Base-by-base conservation (phyloP, 1,140 invertebrate species). In the Propsilocerus akamusi region DNA sequence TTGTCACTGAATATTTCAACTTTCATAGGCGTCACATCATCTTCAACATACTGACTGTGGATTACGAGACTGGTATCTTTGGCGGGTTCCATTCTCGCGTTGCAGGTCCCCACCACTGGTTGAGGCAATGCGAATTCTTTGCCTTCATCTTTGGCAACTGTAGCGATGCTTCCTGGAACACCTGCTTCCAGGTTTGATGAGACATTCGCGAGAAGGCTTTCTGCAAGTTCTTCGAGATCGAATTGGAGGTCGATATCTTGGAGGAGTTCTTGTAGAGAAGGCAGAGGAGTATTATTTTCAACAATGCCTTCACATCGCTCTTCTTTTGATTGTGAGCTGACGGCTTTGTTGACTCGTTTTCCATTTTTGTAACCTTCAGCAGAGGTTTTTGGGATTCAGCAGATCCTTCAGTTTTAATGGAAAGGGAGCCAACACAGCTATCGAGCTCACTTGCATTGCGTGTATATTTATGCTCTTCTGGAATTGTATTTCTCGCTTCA, bases 181-280 rank as follows among this genome's bases (percentile, higher is more conserved):
- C 71, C 68, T 72, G 73, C 68, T 73, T 82, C 69, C 76, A 76
- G 59, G 70, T 80, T 73, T 73, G 75, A 63, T 73, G 76, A 74
- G 80, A 83, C 80, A 71, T 86, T 80, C 75, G 80, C 73, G 72
- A 85, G 67, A 63, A 86, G 72, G 64, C 77, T 81, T 61, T 83
- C 78, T 62, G 82, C 81, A 68, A 86, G 75, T 67, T 83, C 76
- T 69, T 83, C 77, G 57, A 86, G 73, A 60, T 76, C 73, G 53
- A 17, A 41, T 41, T 77, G 73, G 59, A 80, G 70, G 66, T 81
- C 69, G 62, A 72, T 65, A 56, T 77, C 74, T 53, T 73, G 72
- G 72, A 83, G 74, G 68, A 84, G 66, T 71, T 84, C 81, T 73
- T 81, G 73, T 74, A 85, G 72, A 83, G 80, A 71, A 83, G 78